Evolutionary conservation across 2,888 invertebrate genomes (phyloP).

Genomic region (Tetanocera ferruginea): DNA sequence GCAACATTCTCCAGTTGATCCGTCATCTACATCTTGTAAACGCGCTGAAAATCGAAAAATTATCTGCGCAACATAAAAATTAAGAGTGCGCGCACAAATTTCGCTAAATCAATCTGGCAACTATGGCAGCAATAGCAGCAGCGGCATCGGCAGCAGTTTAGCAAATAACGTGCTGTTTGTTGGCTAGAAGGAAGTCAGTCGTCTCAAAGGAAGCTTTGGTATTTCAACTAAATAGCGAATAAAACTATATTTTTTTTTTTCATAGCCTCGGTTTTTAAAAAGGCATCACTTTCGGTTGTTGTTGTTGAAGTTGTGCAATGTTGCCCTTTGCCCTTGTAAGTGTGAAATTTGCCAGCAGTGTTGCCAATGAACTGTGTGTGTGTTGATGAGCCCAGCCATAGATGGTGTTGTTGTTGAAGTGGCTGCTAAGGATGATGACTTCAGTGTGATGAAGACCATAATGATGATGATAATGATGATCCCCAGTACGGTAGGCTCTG

Average conservation of each 20-base stretch:
- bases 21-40: not conserved
- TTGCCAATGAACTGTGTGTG: conserved; percentile 9
- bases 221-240: too few species aligned
- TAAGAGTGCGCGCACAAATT: conserved; percentile 57
- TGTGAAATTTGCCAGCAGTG: conserved; percentile 56
- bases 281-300: conserved; percentile 5
- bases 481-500: not conserved
- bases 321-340: conserved; percentile 62
- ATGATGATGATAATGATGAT: not conserved
- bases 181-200: not conserved
- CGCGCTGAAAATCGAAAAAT: conserved; percentile 40
- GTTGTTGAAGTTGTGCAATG: conserved; percentile 39
- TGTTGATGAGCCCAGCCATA: not conserved
- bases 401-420: not conserved
- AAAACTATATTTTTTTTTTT: conserved; percentile 1
- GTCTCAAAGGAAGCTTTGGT: not conserved
- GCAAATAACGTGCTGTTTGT: not conserved
- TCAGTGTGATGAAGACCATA: not conserved
- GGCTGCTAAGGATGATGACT: not conserved
- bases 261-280: not conserved
- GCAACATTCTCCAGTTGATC: conserved; percentile 6
- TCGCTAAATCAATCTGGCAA: conserved; percentile 61
- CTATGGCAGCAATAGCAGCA: conserved; percentile 10
- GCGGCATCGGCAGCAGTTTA: not conserved
- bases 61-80: conserved; percentile 44